A percentile compares a stretch with the other conserved stretches of the same genome.
phyloP scores from a whole-genome alignment of 1,140 invertebrate genomes.

The Cydia strobilella region DNA sequence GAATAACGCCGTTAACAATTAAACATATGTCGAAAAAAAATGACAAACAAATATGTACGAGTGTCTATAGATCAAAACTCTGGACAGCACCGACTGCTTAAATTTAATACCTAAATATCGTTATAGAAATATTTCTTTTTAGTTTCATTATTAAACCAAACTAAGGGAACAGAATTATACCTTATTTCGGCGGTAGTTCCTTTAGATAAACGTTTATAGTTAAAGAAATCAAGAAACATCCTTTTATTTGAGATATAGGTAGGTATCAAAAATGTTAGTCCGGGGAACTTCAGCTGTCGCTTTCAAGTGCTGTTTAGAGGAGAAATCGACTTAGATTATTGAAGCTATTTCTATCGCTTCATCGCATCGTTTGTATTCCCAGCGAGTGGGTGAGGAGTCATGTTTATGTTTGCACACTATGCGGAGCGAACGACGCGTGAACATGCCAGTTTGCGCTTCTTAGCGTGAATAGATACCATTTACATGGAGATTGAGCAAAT shows the following conservation, averaged over 20 bases:
- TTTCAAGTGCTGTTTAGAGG: neutral
- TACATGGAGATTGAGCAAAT: neutral
- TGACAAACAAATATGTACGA: too few relatives aligned
- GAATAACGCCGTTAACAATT: too few relatives aligned
- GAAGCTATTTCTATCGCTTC: neutral
- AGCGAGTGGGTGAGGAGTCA: neutral
- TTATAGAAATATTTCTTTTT: too few relatives aligned
- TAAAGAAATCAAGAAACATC: neutral
- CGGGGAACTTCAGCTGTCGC: neutral
- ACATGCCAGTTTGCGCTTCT: slow-evolving; percentile 9
- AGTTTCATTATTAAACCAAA: too few relatives aligned
- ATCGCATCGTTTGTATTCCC: neutral
- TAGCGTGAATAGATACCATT: neutral
- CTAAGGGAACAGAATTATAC: too few relatives aligned
- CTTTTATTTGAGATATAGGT: neutral
- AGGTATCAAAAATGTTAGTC: neutral
- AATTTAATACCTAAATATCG: too few relatives aligned
- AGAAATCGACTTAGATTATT: neutral
- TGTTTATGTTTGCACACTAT: neutral
- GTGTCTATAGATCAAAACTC: too few relatives aligned
- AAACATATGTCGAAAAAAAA: too few relatives aligned
- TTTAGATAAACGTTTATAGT: too few relatives aligned
- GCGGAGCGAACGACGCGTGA: neutral
- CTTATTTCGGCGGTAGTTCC: too few relatives aligned
- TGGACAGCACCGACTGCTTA: too few relatives aligned